Evolutionary conservation across 2,888 invertebrate genomes (phyloP).

Genomic region (Diarsia rubi): DNA sequence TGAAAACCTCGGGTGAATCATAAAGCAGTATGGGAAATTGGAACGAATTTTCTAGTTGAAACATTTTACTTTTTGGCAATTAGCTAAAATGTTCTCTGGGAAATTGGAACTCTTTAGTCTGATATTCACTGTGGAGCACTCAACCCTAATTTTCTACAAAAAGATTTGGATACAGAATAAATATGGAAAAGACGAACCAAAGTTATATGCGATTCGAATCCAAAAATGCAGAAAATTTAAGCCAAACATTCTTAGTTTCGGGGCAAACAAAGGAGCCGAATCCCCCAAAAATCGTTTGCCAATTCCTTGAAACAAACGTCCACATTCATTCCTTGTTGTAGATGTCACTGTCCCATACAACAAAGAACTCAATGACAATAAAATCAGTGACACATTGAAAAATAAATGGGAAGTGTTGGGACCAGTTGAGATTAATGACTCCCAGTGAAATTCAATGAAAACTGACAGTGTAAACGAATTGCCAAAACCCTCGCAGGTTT

Average conservation of each 20-base stretch:
- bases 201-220: not conserved
- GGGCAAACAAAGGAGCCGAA: conserved; percentile 16
- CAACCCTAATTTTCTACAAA: not conserved
- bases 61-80: not conserved
- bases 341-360: conserved; percentile 35
- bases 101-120: not conserved
- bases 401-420: conserved; percentile 41
- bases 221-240: not conserved
- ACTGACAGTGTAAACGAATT: conserved; percentile 26
- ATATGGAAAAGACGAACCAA: not conserved
- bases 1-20: conserved; percentile 33
- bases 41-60: conserved; percentile 10
- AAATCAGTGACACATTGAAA: conserved; percentile 23
- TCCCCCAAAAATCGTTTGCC: conserved; percentile 5
- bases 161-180: not conserved
- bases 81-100: conserved; percentile 4
- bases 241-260: not conserved
- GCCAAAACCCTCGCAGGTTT: conserved; percentile 22
- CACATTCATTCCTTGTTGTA: conserved; percentile 23
- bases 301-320: conserved; percentile 16
- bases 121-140: not conserved
- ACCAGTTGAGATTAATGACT: conserved; percentile 41
- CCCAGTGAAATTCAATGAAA: conserved; percentile 16
- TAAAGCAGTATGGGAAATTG: conserved; percentile 36
- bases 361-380: conserved; percentile 36